Percentiles rank a stretch among this genome's conserved stretches.
Conservation (phyloP, 2,113 vertebrate species). For the Myanophis thanlyinensis region DNA sequence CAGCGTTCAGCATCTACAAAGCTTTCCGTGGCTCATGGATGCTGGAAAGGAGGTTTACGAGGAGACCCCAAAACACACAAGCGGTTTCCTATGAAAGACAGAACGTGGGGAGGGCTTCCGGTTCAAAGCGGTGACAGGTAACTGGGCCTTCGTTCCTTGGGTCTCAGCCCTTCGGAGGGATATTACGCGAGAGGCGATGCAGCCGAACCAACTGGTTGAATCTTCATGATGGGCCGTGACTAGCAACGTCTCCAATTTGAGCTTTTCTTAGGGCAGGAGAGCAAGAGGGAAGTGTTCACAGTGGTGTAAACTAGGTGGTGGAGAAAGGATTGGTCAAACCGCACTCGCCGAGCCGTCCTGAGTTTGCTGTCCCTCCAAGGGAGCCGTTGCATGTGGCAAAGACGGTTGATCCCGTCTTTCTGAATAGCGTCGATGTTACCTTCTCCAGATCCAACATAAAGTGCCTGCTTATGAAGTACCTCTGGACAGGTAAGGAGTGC, state of each 20-base stretch:
- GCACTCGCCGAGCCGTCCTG: not conserved
- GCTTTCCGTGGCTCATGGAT: constrained; percentile 23
- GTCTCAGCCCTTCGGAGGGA: constrained; percentile 29
- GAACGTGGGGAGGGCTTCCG: not conserved
- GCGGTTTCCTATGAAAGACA: constrained; percentile 50
- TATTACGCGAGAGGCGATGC: not conserved
- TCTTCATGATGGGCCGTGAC: not conserved
- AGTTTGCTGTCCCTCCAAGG: constrained; percentile 30
- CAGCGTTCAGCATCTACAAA: not conserved
- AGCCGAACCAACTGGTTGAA: not conserved
- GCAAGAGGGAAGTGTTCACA: constrained; percentile 67
- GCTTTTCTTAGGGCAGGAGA: constrained; percentile 43
- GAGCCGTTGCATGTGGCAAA: not conserved
- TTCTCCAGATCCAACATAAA: constrained; percentile 40
- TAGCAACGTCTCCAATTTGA: constrained; percentile 24
- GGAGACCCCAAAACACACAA: not conserved
- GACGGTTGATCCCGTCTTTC: constrained; percentile 24
- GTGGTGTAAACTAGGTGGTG: constrained; percentile 65
- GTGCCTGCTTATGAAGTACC: constrained; percentile 60
- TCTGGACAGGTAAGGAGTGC: constrained; percentile 57
- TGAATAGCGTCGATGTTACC: not conserved
- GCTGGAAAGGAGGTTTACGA: constrained; percentile 57
- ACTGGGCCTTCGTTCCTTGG: constrained; percentile 19
- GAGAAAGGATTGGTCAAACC: constrained; percentile 24
- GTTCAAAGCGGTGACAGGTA: not conserved